Conservation (phyloP, 2,113 vertebrate species). For the Equus przewalskii region DNA sequence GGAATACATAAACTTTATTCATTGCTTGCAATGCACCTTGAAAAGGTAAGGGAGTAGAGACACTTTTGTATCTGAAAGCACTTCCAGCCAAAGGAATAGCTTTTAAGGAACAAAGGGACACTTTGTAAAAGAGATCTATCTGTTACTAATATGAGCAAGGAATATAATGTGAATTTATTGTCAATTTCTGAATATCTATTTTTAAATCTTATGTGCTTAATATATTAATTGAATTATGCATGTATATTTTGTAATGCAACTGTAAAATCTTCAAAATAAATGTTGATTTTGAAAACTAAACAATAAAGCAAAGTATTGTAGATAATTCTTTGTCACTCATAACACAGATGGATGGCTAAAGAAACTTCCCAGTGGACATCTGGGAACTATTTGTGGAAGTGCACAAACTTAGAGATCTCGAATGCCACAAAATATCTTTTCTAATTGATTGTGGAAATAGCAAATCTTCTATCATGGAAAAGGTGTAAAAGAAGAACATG, state of each 20-base stretch:
- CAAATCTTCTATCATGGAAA: slow-evolving; percentile 8
- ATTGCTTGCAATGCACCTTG: background rate
- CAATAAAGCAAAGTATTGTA: background rate
- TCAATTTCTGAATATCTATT: background rate
- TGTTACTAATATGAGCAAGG: background rate
- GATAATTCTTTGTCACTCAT: background rate
- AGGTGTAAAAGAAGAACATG: background rate
- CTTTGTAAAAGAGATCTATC: background rate
- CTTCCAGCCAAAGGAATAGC: background rate
- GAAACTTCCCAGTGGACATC: background rate
- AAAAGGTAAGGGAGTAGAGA: background rate
- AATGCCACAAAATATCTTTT: background rate
- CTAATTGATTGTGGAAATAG: slow-evolving; percentile 18
- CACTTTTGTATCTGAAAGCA: background rate
- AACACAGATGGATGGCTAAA: background rate
- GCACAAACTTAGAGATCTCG: background rate
- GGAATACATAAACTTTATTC: background rate
- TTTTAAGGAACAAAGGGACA: background rate
- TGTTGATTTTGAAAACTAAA: background rate
- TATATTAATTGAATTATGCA: background rate
- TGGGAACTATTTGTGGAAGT: background rate
- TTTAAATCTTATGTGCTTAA: background rate
- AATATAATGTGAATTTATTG: background rate
- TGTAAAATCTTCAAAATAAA: background rate
- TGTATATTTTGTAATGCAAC: background rate